Percentiles rank a stretch among this genome's conserved stretches.
These are phyloP conservation scores for Plemyria rubiginata DNA, from an alignment of 2,888 invertebrate species.

Conservation along the genomic window DNA sequence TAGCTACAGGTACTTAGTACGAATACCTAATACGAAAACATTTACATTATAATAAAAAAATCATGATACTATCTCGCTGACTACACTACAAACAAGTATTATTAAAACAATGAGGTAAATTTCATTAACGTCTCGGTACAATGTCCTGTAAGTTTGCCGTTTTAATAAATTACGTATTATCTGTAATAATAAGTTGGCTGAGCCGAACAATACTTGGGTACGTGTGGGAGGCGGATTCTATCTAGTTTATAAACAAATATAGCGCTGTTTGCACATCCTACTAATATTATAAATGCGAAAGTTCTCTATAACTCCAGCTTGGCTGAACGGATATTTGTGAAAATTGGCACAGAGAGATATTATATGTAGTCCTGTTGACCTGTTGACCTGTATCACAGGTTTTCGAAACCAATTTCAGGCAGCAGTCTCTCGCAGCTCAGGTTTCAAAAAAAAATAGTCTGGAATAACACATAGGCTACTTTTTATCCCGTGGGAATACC, in stretches of 20 bases:
- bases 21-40: too few species aligned
- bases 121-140: conserved; percentile 45
- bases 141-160: conserved; percentile 38
- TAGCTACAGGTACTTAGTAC: not conserved
- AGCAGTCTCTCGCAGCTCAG: too few species aligned
- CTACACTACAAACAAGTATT: not conserved
- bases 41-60: not conserved
- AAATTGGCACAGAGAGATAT: too few species aligned
- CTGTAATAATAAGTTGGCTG: conserved; percentile 51
- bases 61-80: not conserved
- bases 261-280: conserved; percentile 42
- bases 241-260: conserved; percentile 41
- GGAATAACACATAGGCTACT: too few species aligned
- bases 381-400: too few species aligned
- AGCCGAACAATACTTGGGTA: conserved; percentile 50
- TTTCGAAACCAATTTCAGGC: too few species aligned
- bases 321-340: too few species aligned
- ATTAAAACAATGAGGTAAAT: conserved; percentile 42
- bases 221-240: conserved; percentile 49
- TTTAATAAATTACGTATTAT: conserved; percentile 53
- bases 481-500: too few species aligned
- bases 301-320: too few species aligned
- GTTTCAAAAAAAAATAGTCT: too few species aligned
- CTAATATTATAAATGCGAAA: not conserved
- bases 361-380: too few species aligned